Percentiles rank a stretch among this genome's conserved stretches.
These are phyloP conservation scores for Tortricodes alternella DNA, from an alignment of 2,888 invertebrate genomes.

Conservation along the genomic window DNA sequence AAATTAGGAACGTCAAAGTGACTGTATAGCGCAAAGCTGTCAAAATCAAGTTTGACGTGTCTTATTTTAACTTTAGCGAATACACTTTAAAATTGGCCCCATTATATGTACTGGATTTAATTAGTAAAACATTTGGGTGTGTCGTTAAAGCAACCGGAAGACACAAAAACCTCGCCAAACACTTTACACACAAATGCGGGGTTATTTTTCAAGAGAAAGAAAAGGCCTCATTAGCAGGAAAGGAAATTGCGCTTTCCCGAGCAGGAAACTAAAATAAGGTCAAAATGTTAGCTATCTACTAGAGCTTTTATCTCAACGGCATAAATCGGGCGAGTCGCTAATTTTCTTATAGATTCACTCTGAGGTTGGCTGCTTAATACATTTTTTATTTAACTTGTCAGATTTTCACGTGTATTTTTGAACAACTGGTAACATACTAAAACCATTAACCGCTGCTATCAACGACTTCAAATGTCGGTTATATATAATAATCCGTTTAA, in stretches of 20 bases:
- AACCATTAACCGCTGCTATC: no score
- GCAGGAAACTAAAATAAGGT: constrained; percentile 76
- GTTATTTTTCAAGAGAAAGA: constrained; percentile 53
- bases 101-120: background rate
- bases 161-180: constrained; percentile 37
- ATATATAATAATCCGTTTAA: no score
- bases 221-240: constrained; percentile 78
- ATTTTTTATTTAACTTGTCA: background rate
- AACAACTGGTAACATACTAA: no score
- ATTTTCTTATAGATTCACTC: constrained; percentile 13
- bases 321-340: constrained; percentile 42
- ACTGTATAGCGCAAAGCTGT: no score
- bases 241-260: constrained; percentile 77
- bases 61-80: no score
- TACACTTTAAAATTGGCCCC: no score
- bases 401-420: no score
- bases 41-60: no score
- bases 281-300: constrained; percentile 69
- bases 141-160: constrained; percentile 31
- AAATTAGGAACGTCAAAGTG: no score
- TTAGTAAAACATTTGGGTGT: constrained; percentile 7
- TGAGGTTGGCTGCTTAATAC: background rate
- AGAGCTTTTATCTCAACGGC: constrained; percentile 49
- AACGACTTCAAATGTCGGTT: no score
- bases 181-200: constrained; percentile 51